A percentile compares a stretch with the other conserved stretches of the same genome.
Conservation (phyloP, 1,140 invertebrate species). For the Drosophila arawakana region DNA sequence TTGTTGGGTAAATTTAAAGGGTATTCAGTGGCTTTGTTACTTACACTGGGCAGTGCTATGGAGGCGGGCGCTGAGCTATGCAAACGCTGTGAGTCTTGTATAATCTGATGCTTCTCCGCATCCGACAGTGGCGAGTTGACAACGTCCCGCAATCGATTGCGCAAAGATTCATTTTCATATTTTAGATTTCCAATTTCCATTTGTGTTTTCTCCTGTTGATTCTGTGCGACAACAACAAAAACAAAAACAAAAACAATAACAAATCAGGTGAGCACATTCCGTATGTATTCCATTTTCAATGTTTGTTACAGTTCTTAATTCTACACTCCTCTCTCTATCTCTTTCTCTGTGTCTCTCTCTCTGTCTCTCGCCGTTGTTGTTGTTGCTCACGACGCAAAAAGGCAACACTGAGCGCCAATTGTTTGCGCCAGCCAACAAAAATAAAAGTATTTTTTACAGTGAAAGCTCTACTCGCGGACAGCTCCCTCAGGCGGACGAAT, state of each 20-base stretch:
- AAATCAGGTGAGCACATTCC: background rate
- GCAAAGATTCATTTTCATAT: slow-evolving; percentile 90
- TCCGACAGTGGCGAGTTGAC: slow-evolving; percentile 92
- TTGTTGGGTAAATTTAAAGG: background rate
- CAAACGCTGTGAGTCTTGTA: slow-evolving; percentile 88
- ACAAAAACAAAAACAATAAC: slow-evolving; percentile 16
- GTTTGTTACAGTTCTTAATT: background rate
- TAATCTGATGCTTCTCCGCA: slow-evolving; percentile 91
- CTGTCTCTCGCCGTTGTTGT: slow-evolving; percentile 4
- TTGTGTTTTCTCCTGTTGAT: slow-evolving; percentile 86
- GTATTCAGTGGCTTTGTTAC: slow-evolving; percentile 58
- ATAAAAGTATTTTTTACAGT: no score
- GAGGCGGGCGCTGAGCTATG: slow-evolving; percentile 88
- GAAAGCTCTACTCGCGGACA: no score
- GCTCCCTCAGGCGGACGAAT: no score
- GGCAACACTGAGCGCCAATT: slow-evolving; percentile 2
- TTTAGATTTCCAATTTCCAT: slow-evolving; percentile 88
- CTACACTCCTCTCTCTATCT: slow-evolving; percentile 1
- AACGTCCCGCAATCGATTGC: slow-evolving; percentile 90
- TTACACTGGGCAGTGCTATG: slow-evolving; percentile 86
- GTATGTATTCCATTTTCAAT: background rate
- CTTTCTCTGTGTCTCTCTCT: background rate
- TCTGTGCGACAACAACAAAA: slow-evolving; percentile 48
- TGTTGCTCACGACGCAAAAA: slow-evolving; percentile 19
- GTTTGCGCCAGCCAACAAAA: background rate